Conservation (phyloP, 2,888 invertebrate genomes). For the Lepidonotus clava region DNA sequence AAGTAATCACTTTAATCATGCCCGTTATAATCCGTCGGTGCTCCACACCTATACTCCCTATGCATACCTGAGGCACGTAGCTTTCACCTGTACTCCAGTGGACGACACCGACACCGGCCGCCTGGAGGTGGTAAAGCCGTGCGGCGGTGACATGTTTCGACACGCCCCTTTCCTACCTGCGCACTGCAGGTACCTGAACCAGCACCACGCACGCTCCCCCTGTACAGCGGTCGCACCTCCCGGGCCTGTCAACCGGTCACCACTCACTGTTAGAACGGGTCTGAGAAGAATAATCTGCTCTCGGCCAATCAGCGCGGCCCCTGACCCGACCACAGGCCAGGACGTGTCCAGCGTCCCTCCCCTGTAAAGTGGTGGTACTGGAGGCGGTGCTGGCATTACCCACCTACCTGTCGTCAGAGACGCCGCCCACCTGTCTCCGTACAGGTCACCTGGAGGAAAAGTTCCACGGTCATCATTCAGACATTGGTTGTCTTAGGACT, state of each 20-base stretch:
- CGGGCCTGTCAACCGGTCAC: no score
- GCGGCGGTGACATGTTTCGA: not conserved
- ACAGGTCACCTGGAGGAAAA: not conserved
- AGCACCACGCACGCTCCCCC: no score
- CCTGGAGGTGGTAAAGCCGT: not conserved
- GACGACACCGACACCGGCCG: not conserved
- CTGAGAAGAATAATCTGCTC: not conserved
- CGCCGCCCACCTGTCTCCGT: not conserved
- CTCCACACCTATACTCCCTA: no score
- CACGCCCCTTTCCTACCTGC: not conserved
- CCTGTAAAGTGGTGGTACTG: not conserved
- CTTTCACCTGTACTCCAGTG: no score
- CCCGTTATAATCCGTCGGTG: no score
- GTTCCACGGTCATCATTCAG: not conserved
- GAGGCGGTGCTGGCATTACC: not conserved
- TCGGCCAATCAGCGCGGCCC: not conserved
- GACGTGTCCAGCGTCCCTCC: not conserved
- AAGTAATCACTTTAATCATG: no score
- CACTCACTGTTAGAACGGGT: not conserved
- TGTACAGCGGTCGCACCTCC: no score
- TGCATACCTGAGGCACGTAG: no score
- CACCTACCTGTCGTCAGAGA: not conserved
- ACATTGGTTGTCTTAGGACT: not conserved
- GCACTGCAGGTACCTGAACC: no score
- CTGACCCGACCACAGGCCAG: not conserved